These are phyloP conservation scores for Hedya salicella DNA, from an alignment of 2,888 invertebrate genomes.

Conservation along the genomic window DNA sequence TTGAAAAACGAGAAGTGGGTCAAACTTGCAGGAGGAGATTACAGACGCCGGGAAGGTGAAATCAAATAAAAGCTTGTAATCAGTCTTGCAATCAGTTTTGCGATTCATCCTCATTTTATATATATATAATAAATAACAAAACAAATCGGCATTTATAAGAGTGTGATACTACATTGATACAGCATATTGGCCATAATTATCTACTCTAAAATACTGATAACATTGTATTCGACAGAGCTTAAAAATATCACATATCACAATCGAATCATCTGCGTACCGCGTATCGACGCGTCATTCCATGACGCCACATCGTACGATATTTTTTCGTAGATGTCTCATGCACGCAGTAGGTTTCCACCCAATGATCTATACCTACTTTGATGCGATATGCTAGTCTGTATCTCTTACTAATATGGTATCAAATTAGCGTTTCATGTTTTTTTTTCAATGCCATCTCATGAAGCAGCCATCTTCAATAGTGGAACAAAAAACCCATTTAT, in stretches of 20 bases:
- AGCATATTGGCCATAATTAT: neutral
- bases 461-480: no score
- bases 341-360: slow-evolving; percentile 32
- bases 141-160: slow-evolving; percentile 3
- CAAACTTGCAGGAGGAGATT: no score
- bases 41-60: no score
- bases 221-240: neutral
- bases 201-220: slow-evolving; percentile 8
- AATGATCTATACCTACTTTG: slow-evolving; percentile 15
- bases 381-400: slow-evolving; percentile 5
- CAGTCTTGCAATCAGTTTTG: no score
- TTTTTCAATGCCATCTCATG: slow-evolving; percentile 11
- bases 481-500: neutral
- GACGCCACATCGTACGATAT: slow-evolving; percentile 76
- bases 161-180: neutral
- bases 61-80: no score
- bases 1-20: no score
- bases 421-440: neutral
- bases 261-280: slow-evolving; percentile 49
- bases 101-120: neutral
- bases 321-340: slow-evolving; percentile 56
- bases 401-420: neutral
- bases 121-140: neutral
- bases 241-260: slow-evolving; percentile 14
- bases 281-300: slow-evolving; percentile 67